Base-by-base conservation (phyloP, 2,888 invertebrate species). In the Hipparchia semele region DNA sequence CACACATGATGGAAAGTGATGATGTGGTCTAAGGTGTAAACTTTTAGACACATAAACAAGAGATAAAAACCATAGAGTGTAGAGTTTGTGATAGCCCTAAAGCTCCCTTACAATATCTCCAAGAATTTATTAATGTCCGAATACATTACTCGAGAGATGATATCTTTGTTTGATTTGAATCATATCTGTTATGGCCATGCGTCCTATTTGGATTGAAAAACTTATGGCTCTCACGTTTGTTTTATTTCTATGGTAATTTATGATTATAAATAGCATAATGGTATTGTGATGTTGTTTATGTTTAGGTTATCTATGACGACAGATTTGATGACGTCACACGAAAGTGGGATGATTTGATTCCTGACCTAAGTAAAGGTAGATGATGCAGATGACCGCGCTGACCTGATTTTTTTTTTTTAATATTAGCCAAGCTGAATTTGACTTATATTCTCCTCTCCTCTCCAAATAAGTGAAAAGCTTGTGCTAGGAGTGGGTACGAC, bases 91-190 rank as follows among this genome's bases (percentile, higher is more conserved):
- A 53, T 2, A 53, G 58, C 68, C 73, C 73, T 76, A n/a, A 69
- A 10, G 9, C 58, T 54, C 59, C 70, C 68, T 68, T 61, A 75
- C 72, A 71, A 75, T 61, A 76, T 67, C n/a, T 46, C 66, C n/a
- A 74, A 71, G 74, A 75, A 76, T 73, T 74, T 70, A 70, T 74
- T 72, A 74, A 74, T 68, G 72, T 76, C 65, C 71, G 70, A 76
- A 77, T 77, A 74, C 73, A 72, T 74, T 66, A 72, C 68, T 53
- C 62, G 71, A 49, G 61, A 73, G 78, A 78, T 77, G 71, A 58
- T 66, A 78, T 78, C 78, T 74, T 72, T 70, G 64, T 73, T 72
- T 73, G 75, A 76, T 77, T 76, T 76, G 75, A 77, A 75, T 74
- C 75, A 76, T 72, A 74, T 76, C 74, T 73, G 70, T 76, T 75